Evolutionary conservation across 35 echinoderm and acorn worm genomes (phyloP), one percentile per base, ranked within the genome.

Genomic region (Stichopus chloronotus): DNA sequence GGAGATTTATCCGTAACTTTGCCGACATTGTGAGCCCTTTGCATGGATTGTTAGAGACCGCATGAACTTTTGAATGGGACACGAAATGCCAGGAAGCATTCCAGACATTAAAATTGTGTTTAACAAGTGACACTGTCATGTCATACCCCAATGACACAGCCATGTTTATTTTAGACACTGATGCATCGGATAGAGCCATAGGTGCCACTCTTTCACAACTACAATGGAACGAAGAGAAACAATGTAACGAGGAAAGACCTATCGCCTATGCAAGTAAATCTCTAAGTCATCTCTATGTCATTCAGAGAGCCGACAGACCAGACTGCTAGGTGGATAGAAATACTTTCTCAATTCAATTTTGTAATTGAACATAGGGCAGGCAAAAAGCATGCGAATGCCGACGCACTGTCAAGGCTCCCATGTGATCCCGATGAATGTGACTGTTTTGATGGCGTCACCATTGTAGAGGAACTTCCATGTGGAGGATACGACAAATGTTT

Each of bases 351-450:
- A 43, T 43, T 43, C 30, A 43, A 43, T 96, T 8, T 86, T 52
- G 30, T 12, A 52, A 87, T 94, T 1, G 56, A 94, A 53, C 93
- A 92, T 76, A 65, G 93, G 16, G 20, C 88, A 3, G 95, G 95
- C 0, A 84, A 17, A 24, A 96, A 84, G 25, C 95, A 96, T 84
- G 25, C 53, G 12, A 96, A 94, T 78, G 93, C 93, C 24, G 95
- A 92, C 56, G 72, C 78, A 4, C 59, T 94, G 16, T 94, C 90
- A 6, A 24, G 93, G 10, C 80, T 59, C 11, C 92, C 59, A 8
- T 81, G 78, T 55, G 78, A 81, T 54, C 78, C 78, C 0, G 76
- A 78, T 55, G 5, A 24, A 76, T 12, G 78, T 60, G 10, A 91
- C 76, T 8, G 91, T 94, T 3, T 61, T 94, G 17, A 79, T 9